Base-by-base conservation (phyloP, 2,113 vertebrate species). In the Bolborhynchus lineola region DNA sequence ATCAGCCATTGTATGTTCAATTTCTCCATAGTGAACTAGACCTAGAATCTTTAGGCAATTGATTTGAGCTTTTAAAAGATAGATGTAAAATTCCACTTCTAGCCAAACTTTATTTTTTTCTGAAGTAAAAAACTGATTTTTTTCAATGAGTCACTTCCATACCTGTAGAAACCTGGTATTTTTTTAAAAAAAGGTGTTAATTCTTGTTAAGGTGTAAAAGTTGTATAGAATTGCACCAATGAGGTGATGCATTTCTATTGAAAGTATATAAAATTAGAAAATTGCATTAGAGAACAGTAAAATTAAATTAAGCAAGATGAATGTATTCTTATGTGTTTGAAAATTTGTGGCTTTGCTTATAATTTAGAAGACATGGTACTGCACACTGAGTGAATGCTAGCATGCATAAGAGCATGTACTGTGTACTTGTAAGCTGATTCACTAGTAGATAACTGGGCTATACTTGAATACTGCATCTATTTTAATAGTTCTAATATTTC, bases 331-430 rank as follows among this genome's bases (percentile, higher is more conserved):
- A 70, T 55, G 70, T 53, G 9, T 72, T 95, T 97, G 74, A 70
- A 97, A 88, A 77, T 86, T 97, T 91, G 63, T 93, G 72, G 83
- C 84, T 87, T 95, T 47, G 20, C 44, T 96, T 86, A 55, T 82
- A 67, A 67, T 81, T 88, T 93, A 75, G 25, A 81, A 96, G 65
- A 92, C 74, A 19, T 37, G 7, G 60, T 96, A 64, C 87, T 93
- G 60, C 6, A 1, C 68, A 33, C 81, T 12, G 20, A 85, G 83
- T 93, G 75, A 37, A 53, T 68, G 26, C 37, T 80, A 35, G 62
- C 82, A 64, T 86, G 81, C 52, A 11, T 31, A 81, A 91, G 57
- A 96, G 92, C 71, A 60, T 21, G 59, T 80, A 33, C 81, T 92
- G 31, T 92, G 46, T 95, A 57, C 53, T 94, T 97, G 82, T 82